phyloP scores from a whole-genome alignment of 2,797 vertebrate species.

The Eleutherodactylus coqui region DNA sequence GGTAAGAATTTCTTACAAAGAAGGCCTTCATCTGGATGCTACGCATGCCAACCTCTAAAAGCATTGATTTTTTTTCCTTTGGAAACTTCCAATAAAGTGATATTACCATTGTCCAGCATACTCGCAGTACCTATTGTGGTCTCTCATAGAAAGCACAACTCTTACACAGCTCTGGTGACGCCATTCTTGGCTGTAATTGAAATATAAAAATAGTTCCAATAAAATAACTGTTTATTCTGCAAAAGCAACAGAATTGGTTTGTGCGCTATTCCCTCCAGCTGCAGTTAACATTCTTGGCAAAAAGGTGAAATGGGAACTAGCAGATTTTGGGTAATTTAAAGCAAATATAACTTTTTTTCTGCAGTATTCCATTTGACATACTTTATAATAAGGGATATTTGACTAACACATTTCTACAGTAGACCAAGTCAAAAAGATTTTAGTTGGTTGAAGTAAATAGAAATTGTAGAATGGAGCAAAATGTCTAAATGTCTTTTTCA shows the following conservation, averaged over 20 bases:
- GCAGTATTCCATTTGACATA: neutral
- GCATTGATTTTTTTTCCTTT: neutral
- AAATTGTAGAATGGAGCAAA: neutral
- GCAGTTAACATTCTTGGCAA: constrained; percentile 24
- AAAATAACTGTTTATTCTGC: constrained; percentile 9
- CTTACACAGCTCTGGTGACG: neutral
- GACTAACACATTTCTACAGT: neutral
- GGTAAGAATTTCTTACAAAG: too few relatives aligned
- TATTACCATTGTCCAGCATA: neutral
- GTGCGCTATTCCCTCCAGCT: constrained; percentile 20
- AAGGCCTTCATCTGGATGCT: too few relatives aligned
- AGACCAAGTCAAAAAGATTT: neutral
- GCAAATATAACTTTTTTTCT: neutral
- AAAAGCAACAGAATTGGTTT: neutral
- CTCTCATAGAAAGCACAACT: neutral
- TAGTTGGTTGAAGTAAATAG: neutral
- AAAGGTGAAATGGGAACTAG: neutral
- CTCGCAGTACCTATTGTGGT: neutral
- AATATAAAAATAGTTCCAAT: constrained; percentile 33
- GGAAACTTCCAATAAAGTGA: neutral
- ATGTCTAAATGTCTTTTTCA: neutral
- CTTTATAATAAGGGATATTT: neutral
- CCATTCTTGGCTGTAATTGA: neutral
- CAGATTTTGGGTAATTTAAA: neutral
- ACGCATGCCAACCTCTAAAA: neutral